Evolutionary conservation across 2,888 invertebrate genomes (phyloP), one percentile per base, ranked within the genome.

Genomic region (Caenorhabditis sp.): DNA sequence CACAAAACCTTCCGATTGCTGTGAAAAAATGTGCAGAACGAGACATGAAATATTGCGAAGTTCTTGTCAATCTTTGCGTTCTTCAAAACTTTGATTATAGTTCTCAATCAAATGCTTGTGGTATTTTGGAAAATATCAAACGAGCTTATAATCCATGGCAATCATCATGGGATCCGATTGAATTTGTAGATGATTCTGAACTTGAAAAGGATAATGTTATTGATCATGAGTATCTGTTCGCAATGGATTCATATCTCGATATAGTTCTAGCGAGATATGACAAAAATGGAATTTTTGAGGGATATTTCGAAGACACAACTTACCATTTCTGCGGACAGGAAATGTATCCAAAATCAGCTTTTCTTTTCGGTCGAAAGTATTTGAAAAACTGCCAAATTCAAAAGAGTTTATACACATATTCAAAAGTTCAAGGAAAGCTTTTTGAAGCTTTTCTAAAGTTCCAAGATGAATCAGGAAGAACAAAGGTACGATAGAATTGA

Each of bases 11-110:
- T 8, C 36, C 58, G 6, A 55, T 27, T 0, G 64, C 66, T 1
- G 26, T 58, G 10, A 54, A 60, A 37, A 19, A 62, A 26, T 69
- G 69, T 24, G 57, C 64, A 3, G 51, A 66, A 27, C 53, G 60
- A 54, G 60, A 63, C 51, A 57, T 69, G 37, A 36, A 66, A 26
- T 43, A 49, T 50, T 73, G 73, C 37, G 66, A 73, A 26, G 55
- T 61, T 24, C 27, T 73, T 69, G 91, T 92, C 1, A 92, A 93
- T 88, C 89, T 92, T 88, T 93, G 93, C 83, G 89, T 91, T 0
- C 87, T 92, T 65, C 89, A 86, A 62, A 77, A 87, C 63, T 88
- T 91, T 76, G 90, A 89, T 88, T 79, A 51, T 78, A 17, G 14
- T 43, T 83, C 50, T 55, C 36, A 60, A 8, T n/a, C 53, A 27